Percentiles rank a stretch among this genome's conserved stretches.
Conservation (phyloP, 37 sponge, comb jelly and placozoan species). For the Tethya wilhelma region DNA sequence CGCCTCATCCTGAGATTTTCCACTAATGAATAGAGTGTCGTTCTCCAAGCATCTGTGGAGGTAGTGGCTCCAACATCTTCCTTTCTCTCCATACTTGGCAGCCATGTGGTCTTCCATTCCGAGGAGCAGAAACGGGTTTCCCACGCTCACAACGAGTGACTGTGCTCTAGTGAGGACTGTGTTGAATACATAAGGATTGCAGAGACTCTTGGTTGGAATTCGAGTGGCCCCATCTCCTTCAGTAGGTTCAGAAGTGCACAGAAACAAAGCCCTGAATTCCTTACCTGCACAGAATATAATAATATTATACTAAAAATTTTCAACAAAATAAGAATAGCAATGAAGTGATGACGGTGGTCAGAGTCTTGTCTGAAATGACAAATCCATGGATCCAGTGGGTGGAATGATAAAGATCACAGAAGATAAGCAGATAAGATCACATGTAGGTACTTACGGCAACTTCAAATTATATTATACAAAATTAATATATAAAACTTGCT, state of each 20-base stretch:
- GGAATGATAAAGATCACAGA: background rate
- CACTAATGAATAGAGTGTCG: constrained; percentile 23
- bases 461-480: too few species aligned
- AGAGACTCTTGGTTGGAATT: constrained; percentile 76
- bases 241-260: constrained; percentile 71
- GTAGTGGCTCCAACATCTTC: constrained; percentile 63
- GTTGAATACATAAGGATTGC: constrained; percentile 74
- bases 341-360: background rate
- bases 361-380: constrained; percentile 41
- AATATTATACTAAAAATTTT: background rate
- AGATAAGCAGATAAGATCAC: too few species aligned
- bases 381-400: background rate
- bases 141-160: constrained; percentile 65
- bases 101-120: constrained; percentile 36
- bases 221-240: constrained; percentile 22
- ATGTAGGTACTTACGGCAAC: background rate
- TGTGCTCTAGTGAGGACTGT: constrained; percentile 75
- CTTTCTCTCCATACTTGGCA: background rate
- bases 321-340: background rate
- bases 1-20: too few species aligned
- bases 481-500: too few species aligned
- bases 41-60: constrained; percentile 37
- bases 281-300: constrained; percentile 30
- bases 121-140: constrained; percentile 60
- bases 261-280: constrained; percentile 63